Conservation (phyloP, 2,888 invertebrate species). For the Tenodera sinensis region DNA sequence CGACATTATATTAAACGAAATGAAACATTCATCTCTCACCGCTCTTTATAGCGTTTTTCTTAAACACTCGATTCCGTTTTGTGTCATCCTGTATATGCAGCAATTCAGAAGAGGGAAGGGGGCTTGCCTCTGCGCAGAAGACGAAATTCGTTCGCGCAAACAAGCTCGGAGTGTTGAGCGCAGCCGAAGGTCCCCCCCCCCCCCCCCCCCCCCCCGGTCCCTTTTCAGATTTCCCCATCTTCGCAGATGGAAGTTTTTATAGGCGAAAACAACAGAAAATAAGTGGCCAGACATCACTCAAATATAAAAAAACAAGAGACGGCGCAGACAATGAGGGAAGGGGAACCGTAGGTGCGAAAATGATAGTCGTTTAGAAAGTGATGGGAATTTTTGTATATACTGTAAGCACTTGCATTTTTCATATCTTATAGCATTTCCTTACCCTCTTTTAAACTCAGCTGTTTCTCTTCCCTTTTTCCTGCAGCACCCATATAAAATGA, state of each 20-base stretch:
- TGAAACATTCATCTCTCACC: too few species aligned
- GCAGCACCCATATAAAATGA: constrained; percentile 10
- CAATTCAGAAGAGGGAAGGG: background rate
- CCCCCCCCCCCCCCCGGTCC: too few species aligned
- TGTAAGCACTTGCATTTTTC: constrained; percentile 20
- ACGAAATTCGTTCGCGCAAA: constrained; percentile 4
- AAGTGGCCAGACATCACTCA: constrained; percentile 4
- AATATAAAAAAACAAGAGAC: background rate
- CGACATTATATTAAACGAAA: too few species aligned
- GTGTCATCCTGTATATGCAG: background rate
- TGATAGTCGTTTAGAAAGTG: constrained; percentile 4
- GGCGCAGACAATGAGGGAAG: background rate
- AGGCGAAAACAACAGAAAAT: background rate
- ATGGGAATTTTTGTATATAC: constrained; percentile 1
- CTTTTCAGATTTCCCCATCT: background rate
- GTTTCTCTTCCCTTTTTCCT: background rate
- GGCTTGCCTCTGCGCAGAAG: background rate
- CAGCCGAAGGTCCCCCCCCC: background rate
- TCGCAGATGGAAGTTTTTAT: background rate
- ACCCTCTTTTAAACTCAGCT: background rate
- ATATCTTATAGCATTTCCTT: constrained; percentile 11
- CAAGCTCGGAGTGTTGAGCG: background rate
- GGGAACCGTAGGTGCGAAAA: background rate
- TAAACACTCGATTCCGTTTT: background rate
- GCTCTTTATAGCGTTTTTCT: too few species aligned